phyloP scores from a whole-genome alignment of 2,888 invertebrate genomes.

The Amphimallon solstitiale region DNA sequence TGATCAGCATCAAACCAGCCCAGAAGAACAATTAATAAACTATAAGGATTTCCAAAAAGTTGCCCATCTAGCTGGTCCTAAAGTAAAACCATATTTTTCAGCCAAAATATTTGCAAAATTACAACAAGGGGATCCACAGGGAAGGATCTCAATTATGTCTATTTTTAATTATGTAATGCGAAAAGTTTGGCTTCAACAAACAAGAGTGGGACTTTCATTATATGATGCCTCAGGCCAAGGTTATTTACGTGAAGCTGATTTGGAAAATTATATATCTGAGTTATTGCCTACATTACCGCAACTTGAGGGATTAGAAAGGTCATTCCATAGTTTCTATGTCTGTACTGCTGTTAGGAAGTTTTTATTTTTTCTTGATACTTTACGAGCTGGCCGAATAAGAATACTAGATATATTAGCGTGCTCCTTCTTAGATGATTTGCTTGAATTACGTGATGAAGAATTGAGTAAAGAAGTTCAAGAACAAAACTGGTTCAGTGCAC shows the following conservation, averaged over 20 bases:
- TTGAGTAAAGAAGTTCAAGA: conserved; percentile 85
- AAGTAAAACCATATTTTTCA: conserved; percentile 76
- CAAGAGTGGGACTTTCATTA: conserved; percentile 89
- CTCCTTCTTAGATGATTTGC: conserved; percentile 89
- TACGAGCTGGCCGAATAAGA: conserved; percentile 86
- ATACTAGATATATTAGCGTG: conserved; percentile 93
- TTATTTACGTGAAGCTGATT: conserved; percentile 72
- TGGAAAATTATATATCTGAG: conserved; percentile 95
- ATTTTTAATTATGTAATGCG: conserved; percentile 96
- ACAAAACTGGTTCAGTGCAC: conserved; percentile 91
- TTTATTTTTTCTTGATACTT: conserved; percentile 93
- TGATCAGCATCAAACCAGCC: conserved; percentile 81
- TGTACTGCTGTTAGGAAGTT: conserved; percentile 97
- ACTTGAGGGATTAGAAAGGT: conserved; percentile 88
- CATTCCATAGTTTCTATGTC: conserved; percentile 95
- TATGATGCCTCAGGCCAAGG: conserved; percentile 91
- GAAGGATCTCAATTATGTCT: conserved; percentile 87
- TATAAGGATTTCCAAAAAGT: conserved; percentile 88
- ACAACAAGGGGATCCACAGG: conserved; percentile 86
- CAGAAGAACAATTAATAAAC: conserved; percentile 85
- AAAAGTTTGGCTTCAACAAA: conserved; percentile 95
- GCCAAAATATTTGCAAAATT: conserved; percentile 89
- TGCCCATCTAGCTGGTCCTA: conserved; percentile 73
- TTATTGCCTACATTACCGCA: conserved; percentile 92
- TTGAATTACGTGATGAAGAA: conserved; percentile 70